phyloP scores from a whole-genome alignment of 2,888 invertebrate genomes.

The Clepsis dumicolana region DNA sequence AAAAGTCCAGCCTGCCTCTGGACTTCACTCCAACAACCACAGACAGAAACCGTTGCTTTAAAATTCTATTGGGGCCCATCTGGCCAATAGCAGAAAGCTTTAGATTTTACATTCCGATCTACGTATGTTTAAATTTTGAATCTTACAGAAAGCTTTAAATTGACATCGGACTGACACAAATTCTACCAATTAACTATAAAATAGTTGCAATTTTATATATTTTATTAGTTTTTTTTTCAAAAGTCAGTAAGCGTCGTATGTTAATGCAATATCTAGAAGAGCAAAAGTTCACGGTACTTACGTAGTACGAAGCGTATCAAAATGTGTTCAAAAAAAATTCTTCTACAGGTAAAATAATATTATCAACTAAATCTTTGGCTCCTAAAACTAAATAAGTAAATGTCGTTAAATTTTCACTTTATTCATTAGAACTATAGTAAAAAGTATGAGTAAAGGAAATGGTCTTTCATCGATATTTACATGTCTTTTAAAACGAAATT shows the following conservation, averaged over 20 bases:
- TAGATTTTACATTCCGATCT: constrained; percentile 55
- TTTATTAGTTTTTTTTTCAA: neutral
- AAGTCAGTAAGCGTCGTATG: no score
- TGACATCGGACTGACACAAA: neutral
- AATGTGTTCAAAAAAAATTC: constrained; percentile 9
- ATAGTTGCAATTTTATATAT: neutral
- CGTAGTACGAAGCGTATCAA: constrained; percentile 5
- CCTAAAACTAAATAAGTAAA: no score
- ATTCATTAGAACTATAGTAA: no score
- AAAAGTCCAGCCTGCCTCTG: constrained; percentile 72
- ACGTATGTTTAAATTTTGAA: constrained; percentile 34
- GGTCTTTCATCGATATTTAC: neutral
- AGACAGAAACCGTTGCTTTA: constrained; percentile 81
- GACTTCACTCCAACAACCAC: constrained; percentile 64
- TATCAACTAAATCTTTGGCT: neutral
- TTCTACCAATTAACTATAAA: neutral
- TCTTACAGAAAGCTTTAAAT: neutral
- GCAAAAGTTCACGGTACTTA: neutral
- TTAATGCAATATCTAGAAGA: neutral
- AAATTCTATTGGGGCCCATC: constrained; percentile 67
- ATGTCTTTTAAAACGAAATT: no score
- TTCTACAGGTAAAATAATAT: neutral
- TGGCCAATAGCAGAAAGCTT: constrained; percentile 62
- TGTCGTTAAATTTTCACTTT: no score
- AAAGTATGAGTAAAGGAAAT: no score